Conservation (phyloP, 2,113 vertebrate genomes). For the Psammodynastes pulverulentus region DNA sequence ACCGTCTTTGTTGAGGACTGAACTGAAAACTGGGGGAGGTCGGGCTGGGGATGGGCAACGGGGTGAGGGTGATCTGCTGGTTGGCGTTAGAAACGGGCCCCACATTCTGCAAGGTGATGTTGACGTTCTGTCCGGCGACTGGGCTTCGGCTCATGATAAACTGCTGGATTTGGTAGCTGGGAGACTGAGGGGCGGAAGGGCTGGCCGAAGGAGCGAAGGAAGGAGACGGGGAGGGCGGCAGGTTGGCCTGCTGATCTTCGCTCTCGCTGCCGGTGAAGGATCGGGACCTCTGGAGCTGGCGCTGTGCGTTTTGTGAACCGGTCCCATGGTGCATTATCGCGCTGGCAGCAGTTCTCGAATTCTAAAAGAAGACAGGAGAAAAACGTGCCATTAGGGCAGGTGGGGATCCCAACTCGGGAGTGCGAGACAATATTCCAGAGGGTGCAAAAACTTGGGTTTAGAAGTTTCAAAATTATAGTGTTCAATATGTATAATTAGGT, state of each 20-base stretch:
- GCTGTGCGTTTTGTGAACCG: constrained; percentile 89
- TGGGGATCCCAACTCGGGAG: no score
- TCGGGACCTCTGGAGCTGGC: constrained; percentile 88
- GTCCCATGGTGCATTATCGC: constrained; percentile 97
- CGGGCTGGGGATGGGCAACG: constrained; percentile 79
- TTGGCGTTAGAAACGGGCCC: constrained; percentile 78
- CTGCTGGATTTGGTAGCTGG: constrained; percentile 85
- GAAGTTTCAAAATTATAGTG: no score
- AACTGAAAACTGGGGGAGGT: constrained; percentile 87
- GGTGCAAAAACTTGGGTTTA: no score
- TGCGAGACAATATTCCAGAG: no score
- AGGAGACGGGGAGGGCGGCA: constrained; percentile 86
- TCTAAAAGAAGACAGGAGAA: constrained; percentile 50
- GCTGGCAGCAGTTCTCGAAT: constrained; percentile 44
- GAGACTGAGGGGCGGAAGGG: constrained; percentile 87
- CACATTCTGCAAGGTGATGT: constrained; percentile 90
- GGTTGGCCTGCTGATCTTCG: constrained; percentile 80
- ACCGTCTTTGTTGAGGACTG: constrained; percentile 80
- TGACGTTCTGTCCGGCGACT: constrained; percentile 85
- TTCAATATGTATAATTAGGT: no score
- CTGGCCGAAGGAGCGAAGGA: constrained; percentile 85
- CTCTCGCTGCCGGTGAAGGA: constrained; percentile 85
- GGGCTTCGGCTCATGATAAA: constrained; percentile 86
- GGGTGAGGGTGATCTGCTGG: constrained; percentile 87
- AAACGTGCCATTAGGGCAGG: constrained; percentile 39